These are phyloP conservation scores for Pristiophorus japonicus DNA, from an alignment of 2,113 vertebrate genomes.

Conservation along the genomic window DNA sequence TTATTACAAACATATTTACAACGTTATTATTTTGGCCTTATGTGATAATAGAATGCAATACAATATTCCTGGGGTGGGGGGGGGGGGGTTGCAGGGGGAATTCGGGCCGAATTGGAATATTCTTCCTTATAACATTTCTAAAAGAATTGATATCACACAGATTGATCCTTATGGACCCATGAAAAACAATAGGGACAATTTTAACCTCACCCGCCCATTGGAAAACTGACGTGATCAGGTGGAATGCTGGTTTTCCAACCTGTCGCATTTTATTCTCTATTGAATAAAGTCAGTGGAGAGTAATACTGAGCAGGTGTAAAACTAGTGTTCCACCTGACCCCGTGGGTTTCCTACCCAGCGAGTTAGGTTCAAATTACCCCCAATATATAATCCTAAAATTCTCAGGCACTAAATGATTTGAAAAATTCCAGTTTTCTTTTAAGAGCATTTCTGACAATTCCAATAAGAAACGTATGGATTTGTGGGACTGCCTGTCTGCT, in stretches of 20 bases:
- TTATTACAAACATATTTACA: neutral
- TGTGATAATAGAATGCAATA: neutral
- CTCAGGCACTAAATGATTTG: neutral
- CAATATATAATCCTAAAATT: neutral
- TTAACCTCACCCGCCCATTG: neutral
- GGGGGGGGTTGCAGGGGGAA: too few relatives aligned
- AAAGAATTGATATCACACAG: neutral
- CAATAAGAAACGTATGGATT: neutral
- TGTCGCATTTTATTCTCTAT: neutral
- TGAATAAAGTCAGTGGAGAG: neutral
- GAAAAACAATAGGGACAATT: neutral
- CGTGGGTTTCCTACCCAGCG: neutral
- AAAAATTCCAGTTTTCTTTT: neutral
- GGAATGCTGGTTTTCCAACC: neutral
- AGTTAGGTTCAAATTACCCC: neutral
- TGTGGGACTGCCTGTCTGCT: neutral
- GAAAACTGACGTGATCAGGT: neutral
- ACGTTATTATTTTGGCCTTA: neutral
- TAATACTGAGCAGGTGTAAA: neutral
- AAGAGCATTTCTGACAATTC: neutral
- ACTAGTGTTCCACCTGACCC: neutral
- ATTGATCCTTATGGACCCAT: neutral
- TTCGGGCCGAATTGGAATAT: neutral
- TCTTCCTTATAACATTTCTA: neutral
- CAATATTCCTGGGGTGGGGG: neutral